Base-by-base conservation (phyloP, 2,888 invertebrate genomes). In the Hirtodrosophila cameraria region DNA sequence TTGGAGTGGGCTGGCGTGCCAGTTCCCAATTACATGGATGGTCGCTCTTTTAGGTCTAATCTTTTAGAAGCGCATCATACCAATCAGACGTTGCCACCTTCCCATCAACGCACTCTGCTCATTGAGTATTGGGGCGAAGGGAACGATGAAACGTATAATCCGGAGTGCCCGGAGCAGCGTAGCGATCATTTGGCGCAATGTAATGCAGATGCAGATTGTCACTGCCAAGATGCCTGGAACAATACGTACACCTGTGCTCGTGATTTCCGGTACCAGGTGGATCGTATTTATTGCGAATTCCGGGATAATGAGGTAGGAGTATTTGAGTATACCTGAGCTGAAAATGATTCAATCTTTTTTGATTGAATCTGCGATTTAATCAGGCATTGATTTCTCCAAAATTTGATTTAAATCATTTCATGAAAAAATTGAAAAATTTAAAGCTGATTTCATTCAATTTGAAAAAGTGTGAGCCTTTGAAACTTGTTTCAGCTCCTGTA, bases 121-220 rank as follows among this genome's bases (percentile, higher is more conserved):
- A 92, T 97, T 18, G 97, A 97, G 88, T 96, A 97, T 87, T 93
- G 93, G 75, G 97, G 97, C 0, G 97, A 97, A 89, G 94, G 93
- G 1, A 93, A 93, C 55, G 77, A 89, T 0, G 88, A 91, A 0
- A 92, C 92, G 0, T 92, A 93, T 2, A 93, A 94, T 73, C 84
- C 90, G 0, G 91, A 90, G 0, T 97, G 97, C 86, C 95, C 95
- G 0, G 94, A 93, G 91, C 92, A 91, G 42, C 91, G 91, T 1
- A 28, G 25, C 0, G 90, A 88, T 66, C 69, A 71, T 4, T 91
- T 92, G 8, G 88, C 96, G 93, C 91, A 94, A 86, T 97, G 97
- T 79, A 91, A 92, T 15, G 89, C 90, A 2, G 92, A 93, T 7
- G 93, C 93, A 66, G 93, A 93, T 38, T 97, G 97, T 89, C 97